Evolutionary conservation across 2,113 vertebrate species (phyloP), one percentile per base, ranked within the genome.

Genomic region (Saguinus midas): DNA sequence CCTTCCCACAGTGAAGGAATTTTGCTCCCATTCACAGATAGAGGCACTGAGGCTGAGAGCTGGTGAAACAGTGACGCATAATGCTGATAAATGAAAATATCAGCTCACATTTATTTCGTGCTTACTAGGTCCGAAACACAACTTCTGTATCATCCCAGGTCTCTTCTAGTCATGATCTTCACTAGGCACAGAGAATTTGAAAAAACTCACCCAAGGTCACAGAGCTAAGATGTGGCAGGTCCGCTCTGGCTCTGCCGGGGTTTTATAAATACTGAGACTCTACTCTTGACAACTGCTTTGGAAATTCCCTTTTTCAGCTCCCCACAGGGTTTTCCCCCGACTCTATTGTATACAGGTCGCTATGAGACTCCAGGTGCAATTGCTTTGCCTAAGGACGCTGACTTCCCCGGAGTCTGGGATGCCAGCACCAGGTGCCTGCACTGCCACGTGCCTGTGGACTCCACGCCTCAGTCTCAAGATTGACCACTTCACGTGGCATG

Each of bases 331-430:
- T 12, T 20, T 23, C n/a, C 20, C 27, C 48, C 43, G n/a, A 48
- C 29, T 20, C 45, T 27, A 1, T 11, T 32, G 37, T 45, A 27
- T n/a, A 45, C 1, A 7, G 52, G n/a, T 57, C 20, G 18, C 45
- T 1, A 9, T 14, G 17, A 3, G 11, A 73, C 52, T 57, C 2
- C 2, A 2, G 21, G 18, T 16, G 43, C 2, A 20, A 14, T 0
- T 5, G 48, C 43, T 82, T 20, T 37, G 61, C 43, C 84, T 72
- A 17, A 14, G 57, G 66, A 57, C 1, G 2, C n/a, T 16, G 73
- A 35, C n/a, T 66, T 16, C 35, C 50, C 14, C 3, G 13, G 16
- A 57, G 83, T 23, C 68, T 27, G 32, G 37, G 61, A 79, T 20
- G 1, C 8, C n/a, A 21, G 61, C 0, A 11, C 13, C 1, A 52